Conservation (phyloP, 2,113 vertebrate genomes). For the Anser cygnoides region DNA sequence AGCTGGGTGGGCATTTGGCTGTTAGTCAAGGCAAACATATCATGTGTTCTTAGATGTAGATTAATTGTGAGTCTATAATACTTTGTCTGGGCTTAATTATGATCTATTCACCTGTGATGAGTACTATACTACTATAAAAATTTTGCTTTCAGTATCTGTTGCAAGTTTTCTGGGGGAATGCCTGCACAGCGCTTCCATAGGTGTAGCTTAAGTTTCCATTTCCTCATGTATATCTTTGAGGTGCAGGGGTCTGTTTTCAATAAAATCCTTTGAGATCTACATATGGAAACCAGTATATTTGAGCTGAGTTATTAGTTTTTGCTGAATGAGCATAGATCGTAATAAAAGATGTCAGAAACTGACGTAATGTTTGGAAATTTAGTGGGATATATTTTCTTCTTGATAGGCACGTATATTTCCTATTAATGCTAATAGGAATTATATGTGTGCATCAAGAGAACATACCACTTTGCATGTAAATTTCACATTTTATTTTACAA, state of each 20-base stretch:
- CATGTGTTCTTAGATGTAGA: background rate
- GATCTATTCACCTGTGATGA: background rate
- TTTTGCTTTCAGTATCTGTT: background rate
- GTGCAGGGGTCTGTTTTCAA: background rate
- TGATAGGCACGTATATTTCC: slow-evolving; percentile 54
- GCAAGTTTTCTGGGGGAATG: background rate
- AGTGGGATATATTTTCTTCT: slow-evolving; percentile 46
- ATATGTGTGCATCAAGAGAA: slow-evolving; percentile 41
- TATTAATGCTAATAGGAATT: slow-evolving; percentile 48
- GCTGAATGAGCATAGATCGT: background rate
- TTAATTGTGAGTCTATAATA: background rate
- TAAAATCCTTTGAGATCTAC: background rate
- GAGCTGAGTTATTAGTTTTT: background rate
- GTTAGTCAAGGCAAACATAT: background rate
- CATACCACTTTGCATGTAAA: slow-evolving; percentile 53
- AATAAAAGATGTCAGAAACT: background rate
- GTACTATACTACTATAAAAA: background rate
- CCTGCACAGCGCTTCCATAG: background rate
- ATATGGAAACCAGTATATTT: background rate
- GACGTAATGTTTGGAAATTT: slow-evolving; percentile 37
- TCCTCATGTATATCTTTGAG: background rate
- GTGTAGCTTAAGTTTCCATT: background rate
- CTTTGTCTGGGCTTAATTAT: background rate
- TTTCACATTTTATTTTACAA: slow-evolving; percentile 60
- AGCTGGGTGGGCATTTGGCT: background rate